Evolutionary conservation across 2,797 vertebrate genomes (phyloP), one percentile per base, ranked within the genome.

Genomic region (Clamator glandarius): DNA sequence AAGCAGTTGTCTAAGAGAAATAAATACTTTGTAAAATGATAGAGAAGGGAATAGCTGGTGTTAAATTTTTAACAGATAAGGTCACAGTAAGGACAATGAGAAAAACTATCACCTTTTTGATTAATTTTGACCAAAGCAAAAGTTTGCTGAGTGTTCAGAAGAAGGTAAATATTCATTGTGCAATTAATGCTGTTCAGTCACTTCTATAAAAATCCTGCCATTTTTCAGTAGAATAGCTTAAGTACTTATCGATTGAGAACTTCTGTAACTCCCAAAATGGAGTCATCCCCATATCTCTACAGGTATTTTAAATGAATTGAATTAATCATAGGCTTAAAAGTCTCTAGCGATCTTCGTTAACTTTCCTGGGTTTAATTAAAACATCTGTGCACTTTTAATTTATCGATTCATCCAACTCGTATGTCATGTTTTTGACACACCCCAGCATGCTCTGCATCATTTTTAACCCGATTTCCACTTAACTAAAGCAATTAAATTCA

Each of bases 401-500:
- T 98, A 98, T 98, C 97, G 97, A 98, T 98, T 98, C 98, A 97
- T 97, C 97, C 97, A 97, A 97, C 97, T 98, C 97, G 98, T 98
- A 98, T 98, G 98, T 98, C 98, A 98, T 98, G 98, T 98, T 98
- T 98, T 98, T 98, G 98, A 98, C 97, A 98, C 97, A 98, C 97
- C 97, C 98, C 98, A 98, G 98, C 97, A 98, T 98, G 97, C 97
- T 97, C 97, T 97, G 98, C 98, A 98, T 98, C 98, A 98, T 98
- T 98, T 98, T 98, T 98, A 98, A 98, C 98, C 98, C 95, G 78
- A 98, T 98, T 98, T 98, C 98, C 98, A 98, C 97, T 98, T 98
- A 98, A 98, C 98, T 98, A 98, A 98, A 98, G 98, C 98, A 98
- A 98, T 98, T 98, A 98, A 98, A 98, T 98, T 98, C 98, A 98